A percentile compares a stretch with the other conserved stretches of the same genome.
Conservation (phyloP, 2,888 invertebrate species). For the Orthosia cruda region DNA sequence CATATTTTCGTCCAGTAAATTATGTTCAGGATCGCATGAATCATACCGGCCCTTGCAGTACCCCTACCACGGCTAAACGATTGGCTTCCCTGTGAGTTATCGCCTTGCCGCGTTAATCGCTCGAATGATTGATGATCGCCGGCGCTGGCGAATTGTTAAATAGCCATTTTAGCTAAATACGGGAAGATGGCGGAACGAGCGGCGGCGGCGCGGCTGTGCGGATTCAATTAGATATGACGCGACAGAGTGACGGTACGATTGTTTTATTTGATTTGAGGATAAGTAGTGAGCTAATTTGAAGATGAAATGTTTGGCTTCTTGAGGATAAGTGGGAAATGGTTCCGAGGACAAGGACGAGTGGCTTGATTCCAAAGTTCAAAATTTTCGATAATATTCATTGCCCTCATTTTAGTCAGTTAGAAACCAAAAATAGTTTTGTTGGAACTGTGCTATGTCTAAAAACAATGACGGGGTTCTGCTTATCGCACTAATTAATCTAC, state of each 20-base stretch:
- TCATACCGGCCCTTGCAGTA: slow-evolving; percentile 63
- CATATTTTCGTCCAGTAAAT: slow-evolving; percentile 63
- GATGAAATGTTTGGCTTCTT: neutral
- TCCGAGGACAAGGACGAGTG: no score
- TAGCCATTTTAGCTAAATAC: slow-evolving; percentile 75
- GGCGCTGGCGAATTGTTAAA: slow-evolving; percentile 71
- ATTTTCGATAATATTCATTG: neutral
- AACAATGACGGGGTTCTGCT: no score
- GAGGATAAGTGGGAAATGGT: neutral
- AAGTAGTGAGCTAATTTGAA: slow-evolving; percentile 1
- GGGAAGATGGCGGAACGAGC: slow-evolving; percentile 58
- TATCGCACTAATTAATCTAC: no score
- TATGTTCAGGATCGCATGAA: slow-evolving; percentile 63
- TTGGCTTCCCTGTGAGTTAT: slow-evolving; percentile 71
- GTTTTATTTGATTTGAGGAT: slow-evolving; percentile 31
- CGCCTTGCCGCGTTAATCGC: slow-evolving; percentile 66
- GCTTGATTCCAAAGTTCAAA: neutral
- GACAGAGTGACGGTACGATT: slow-evolving; percentile 32
- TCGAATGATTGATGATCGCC: slow-evolving; percentile 67
- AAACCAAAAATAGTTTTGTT: no score
- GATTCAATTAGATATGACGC: slow-evolving; percentile 61
- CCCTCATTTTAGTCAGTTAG: no score
- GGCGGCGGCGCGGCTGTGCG: slow-evolving; percentile 45
- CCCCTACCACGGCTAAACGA: slow-evolving; percentile 67
- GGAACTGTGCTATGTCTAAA: no score